phyloP scores from a whole-genome alignment of 2,113 vertebrate species.

The Phainopepla nitens region DNA sequence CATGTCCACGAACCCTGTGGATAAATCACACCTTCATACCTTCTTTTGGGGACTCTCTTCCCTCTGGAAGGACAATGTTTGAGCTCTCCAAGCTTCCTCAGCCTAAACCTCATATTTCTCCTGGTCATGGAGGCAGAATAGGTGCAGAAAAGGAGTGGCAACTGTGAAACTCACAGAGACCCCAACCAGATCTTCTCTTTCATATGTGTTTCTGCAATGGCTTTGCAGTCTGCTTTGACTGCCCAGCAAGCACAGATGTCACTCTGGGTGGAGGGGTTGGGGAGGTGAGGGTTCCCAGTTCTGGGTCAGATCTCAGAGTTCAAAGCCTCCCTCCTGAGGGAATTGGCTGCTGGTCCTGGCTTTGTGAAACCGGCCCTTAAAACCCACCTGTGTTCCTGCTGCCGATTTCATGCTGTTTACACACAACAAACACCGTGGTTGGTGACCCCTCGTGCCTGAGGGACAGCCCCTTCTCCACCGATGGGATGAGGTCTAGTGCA shows the following conservation, averaged over 20 bases:
- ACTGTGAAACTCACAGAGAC: neutral
- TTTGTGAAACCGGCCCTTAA: neutral
- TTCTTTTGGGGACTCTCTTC: neutral
- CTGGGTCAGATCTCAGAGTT: neutral
- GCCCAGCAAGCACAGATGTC: accelerated
- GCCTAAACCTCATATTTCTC: neutral
- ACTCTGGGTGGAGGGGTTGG: accelerated
- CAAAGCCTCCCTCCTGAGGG: neutral
- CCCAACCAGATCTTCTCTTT: neutral
- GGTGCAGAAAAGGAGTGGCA: neutral
- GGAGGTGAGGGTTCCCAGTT: neutral
- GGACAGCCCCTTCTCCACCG: neutral
- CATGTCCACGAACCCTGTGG: accelerated
- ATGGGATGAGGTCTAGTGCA: neutral
- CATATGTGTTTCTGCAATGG: accelerated
- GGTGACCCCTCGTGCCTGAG: neutral
- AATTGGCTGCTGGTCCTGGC: neutral
- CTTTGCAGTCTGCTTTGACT: neutral
- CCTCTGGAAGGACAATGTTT: neutral
- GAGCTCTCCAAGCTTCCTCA: neutral
- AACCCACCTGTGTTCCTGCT: accelerated
- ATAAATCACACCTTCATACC: neutral
- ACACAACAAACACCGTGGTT: accelerated
- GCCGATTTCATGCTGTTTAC: accelerated
- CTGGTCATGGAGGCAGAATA: accelerated